Evolutionary conservation across 92 coral and sea anemone genomes (phyloP), one percentile per base, ranked within the genome.

Genomic region (Plumapathes pennacea): DNA sequence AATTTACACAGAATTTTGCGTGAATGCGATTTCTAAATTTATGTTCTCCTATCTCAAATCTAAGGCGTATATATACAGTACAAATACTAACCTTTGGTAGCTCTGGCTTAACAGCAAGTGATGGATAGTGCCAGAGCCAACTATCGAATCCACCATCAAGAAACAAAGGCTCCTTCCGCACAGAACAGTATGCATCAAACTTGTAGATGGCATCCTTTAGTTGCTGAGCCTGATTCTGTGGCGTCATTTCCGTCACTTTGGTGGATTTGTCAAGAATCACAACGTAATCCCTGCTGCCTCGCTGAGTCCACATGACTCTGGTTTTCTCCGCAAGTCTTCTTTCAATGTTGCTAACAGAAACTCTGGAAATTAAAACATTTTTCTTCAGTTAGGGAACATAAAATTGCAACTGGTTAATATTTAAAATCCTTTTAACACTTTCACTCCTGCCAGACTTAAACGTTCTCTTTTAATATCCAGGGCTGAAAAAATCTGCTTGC

Each of bases 71-170:
- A 49, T n/a, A 17, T 30, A 28, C 1, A 24, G 23, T 12, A 25
- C 37, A 12, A 2, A 46, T 1, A 17, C 56, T 28, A 54, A 91
- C 97, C 86, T 51, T 52, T 4, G 97, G 97, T 52, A 91, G 62
- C 51, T 77, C 88, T 29, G 97, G 77, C 40, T 77, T 88, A 10
- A 91, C 58, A 7, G 95, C 90, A 27, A 91, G 51, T 9, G 97
- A 91, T 13, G 97, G 97, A 59, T 91, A 91, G 41, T 91, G 97
- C 97, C 97, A 91, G 31, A 88, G 57, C 97, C 97, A 91, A 33
- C 88, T 76, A 51, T 91, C 91, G 43, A 88, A 91, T 44, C 97
- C 97, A 32, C 97, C 97, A 71, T 91, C 97, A 54, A 91, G 89
- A 48, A 91, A 52, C 42, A 88, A 38, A 0, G 96, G 96, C 56